Conservation (phyloP, 37 sponge, comb jelly and placozoan species). For the Mnemiopsis leidyi region DNA sequence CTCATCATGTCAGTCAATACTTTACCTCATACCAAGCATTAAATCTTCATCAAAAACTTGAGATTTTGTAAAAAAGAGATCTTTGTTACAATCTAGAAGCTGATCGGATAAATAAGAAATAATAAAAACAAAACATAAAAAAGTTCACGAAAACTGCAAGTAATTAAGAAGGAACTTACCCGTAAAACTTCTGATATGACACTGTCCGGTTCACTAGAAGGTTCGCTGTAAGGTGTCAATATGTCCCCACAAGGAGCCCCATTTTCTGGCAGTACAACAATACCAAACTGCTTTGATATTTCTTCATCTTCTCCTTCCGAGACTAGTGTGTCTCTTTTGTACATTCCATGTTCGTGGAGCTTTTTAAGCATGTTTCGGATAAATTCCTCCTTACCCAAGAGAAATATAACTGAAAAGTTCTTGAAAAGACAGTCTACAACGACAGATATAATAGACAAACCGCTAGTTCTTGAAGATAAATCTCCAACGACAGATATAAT, state of each 20-base stretch:
- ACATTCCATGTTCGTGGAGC: not conserved
- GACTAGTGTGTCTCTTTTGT: not conserved
- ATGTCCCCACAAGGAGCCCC: constrained; percentile 1
- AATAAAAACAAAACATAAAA: too few species aligned
- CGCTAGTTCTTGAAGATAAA: not conserved
- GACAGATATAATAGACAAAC: too few species aligned
- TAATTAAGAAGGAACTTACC: too few species aligned
- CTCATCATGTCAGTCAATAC: too few species aligned
- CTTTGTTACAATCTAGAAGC: too few species aligned
- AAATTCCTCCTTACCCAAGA: not conserved
- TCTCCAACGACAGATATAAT: not conserved
- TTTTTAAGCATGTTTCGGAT: not conserved
- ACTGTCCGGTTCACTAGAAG: not conserved
- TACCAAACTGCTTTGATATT: not conserved
- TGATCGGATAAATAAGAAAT: too few species aligned
- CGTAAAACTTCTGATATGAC: not conserved
- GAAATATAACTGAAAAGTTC: not conserved
- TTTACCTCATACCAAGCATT: too few species aligned
- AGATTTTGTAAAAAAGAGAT: too few species aligned
- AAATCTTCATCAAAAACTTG: too few species aligned
- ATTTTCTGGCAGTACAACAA: not conserved
- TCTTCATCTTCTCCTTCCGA: not conserved
- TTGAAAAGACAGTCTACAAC: too few species aligned
- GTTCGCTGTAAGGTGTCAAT: not conserved
- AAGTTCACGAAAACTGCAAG: too few species aligned